Base-by-base conservation (phyloP, 92 coral and sea anemone genomes). In the Zoanthus solanderi region DNA sequence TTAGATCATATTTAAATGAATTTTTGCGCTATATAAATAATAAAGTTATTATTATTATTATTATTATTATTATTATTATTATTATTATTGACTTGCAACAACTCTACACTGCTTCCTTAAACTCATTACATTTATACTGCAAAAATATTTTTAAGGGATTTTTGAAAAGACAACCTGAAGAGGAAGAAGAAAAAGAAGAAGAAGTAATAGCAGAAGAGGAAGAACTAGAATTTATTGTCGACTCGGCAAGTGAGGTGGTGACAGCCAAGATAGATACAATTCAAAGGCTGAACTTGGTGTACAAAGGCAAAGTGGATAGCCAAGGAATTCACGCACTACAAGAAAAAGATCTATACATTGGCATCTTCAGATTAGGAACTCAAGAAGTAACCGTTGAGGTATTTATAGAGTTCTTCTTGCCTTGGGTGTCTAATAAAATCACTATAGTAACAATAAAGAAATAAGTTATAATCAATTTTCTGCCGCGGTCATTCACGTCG, bases 181-280 rank as follows among this genome's bases (percentile, higher is more conserved):
- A 74, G 37, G 79, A 84, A 10, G 83, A 93, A 13, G 93, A 91
- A 31, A 31, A 81, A 6, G 42, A 4, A 37, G 42, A 37, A 37
- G 42, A 37, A 37, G 42, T 37, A 37, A 37, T 37, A 1, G 42
- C 42, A 2, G 42, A 37, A 2, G 83, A 93, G n/a, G 93, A 92
- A 31, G 44, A 81, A 9, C 50, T 89, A 8, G 90, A 91, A 18
- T 94, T 93, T 68, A 79, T 94, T 6, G 92, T 96, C 14, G 98
- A 96, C 68, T 90, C 93, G n/a, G 98, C 94, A 7, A 96, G 98
- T 69, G 98, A 96, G 13, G 98, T 96, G 18, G 96, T 96, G 4
- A 96, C 98, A 0, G 93, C 84, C 3, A 84, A 71, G 7, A 56
- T 80, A 0, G 83, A 88, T 0, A 47, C 93, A 0, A 87, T 94